Evolutionary conservation across 2,888 invertebrate genomes (phyloP), one percentile per base, ranked within the genome.

Genomic region (Ennomos erosarius): DNA sequence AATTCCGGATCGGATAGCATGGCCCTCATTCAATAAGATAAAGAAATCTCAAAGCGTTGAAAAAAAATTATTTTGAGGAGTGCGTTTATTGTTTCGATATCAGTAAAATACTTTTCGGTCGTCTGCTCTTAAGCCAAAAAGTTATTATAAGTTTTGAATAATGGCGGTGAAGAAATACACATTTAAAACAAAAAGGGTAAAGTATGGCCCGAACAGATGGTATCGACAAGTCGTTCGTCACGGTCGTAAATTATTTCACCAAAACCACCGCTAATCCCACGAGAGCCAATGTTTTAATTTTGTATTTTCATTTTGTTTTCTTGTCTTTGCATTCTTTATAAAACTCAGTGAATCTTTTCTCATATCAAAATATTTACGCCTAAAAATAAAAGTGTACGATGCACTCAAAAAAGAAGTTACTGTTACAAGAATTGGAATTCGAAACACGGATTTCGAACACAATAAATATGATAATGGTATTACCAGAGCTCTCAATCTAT

Each of bases 231-330:
- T 82, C 85, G 85, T 90, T 85, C 91, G 92, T 90, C 90, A 91
- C 90, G 92, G 87, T 88, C 88, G 85, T 91, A 91, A 91, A 90
- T 90, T 89, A 90, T 90, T 88, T 88, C 84, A 87, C 84, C 59
- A 87, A 90, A 90, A 87, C 87, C 89, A 84, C 84, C 83, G 89
- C 90, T 89, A 90, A 91, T 90, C 88, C 84, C 82, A 80, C 81
- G 82, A 84, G 76, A 78, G 76, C 71, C 85, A 85, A 90, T 88
- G 89, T 90, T 90, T 91, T 91, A 91, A 91, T 91, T 91, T 89
- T 84, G 82, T 71, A 75, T 82, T 81, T 81, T 80, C 79, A 76
- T 84, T 82, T 88, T 83, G 82, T 85, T 81, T 79, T 81, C 76
- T 79, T 80, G 69, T 67, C 73, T 76, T 78, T 61, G 81, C 78